A percentile compares a stretch with the other conserved stretches of the same genome.
phyloP scores from a whole-genome alignment of 1,140 invertebrate genomes.

The Temnothorax longispinosus region DNA sequence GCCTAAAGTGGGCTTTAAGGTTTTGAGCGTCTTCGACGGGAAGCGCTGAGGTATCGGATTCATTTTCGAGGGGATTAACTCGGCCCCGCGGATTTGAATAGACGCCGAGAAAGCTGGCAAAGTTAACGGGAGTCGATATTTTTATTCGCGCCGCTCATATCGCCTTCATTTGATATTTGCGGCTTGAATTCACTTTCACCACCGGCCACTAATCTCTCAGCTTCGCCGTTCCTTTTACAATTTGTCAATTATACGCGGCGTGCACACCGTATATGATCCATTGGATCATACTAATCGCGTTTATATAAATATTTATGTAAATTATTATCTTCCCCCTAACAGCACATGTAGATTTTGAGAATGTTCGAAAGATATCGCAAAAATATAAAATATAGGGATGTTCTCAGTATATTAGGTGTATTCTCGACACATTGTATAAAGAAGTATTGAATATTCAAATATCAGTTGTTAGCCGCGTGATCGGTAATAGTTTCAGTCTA shows the following conservation, averaged over 20 bases:
- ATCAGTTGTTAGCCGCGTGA: not conserved
- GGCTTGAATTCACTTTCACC: conserved; percentile 70
- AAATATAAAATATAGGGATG: too few relatives aligned
- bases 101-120: not conserved
- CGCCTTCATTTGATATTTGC: conserved; percentile 51
- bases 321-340: not conserved
- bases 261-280: not conserved
- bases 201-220: conserved; percentile 45
- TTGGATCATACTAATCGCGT: not conserved
- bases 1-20: not conserved
- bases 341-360: not conserved
- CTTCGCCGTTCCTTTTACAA: conserved; percentile 20
- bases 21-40: not conserved
- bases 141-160: conserved; percentile 37
- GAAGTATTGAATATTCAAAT: too few relatives aligned
- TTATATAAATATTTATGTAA: not conserved
- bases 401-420: too few relatives aligned
- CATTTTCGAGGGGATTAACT: not conserved
- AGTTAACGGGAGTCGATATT: conserved; percentile 27
- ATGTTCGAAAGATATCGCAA: not conserved
- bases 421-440: too few relatives aligned
- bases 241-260: not conserved
- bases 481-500: not conserved
- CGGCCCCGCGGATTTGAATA: not conserved
- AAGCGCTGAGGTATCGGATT: not conserved